phyloP scores from a whole-genome alignment of 2,113 vertebrate species.

The Oryctolagus cuniculus region DNA sequence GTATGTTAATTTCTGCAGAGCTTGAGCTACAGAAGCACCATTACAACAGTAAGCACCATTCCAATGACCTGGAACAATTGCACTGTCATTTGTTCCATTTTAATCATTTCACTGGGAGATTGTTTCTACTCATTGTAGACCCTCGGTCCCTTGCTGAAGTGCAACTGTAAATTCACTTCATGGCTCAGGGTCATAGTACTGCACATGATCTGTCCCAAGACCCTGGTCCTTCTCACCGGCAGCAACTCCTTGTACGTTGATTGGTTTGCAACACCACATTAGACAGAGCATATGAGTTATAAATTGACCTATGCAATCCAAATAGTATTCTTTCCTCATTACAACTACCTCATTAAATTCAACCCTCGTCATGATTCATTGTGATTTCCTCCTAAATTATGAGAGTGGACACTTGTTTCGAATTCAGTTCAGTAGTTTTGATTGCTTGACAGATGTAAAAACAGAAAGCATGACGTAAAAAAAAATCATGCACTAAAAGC shows the following conservation, averaged over 20 bases:
- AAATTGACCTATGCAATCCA: neutral
- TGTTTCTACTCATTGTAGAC: neutral
- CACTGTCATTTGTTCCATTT: neutral
- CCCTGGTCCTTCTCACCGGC: neutral
- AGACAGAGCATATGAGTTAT: neutral
- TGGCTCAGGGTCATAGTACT: neutral
- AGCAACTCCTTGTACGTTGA: neutral
- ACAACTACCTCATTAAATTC: neutral
- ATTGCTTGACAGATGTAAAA: neutral
- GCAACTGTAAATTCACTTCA: neutral
- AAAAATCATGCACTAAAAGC: neutral
- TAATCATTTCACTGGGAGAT: neutral
- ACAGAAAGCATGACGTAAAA: neutral
- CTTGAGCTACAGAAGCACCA: neutral
- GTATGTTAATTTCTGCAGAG: slow-evolving; percentile 20
- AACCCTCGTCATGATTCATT: neutral
- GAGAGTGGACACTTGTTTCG: neutral
- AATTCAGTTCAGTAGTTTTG: neutral
- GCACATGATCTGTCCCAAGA: neutral
- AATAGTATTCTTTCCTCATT: slow-evolving; percentile 3
- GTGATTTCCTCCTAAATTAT: neutral
- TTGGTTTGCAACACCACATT: neutral
- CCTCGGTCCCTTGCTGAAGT: neutral
- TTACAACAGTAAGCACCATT: slow-evolving; percentile 1
- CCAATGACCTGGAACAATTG: slow-evolving; percentile 30